Conservation (phyloP, 1,140 invertebrate species). For the Orius laevigatus region DNA sequence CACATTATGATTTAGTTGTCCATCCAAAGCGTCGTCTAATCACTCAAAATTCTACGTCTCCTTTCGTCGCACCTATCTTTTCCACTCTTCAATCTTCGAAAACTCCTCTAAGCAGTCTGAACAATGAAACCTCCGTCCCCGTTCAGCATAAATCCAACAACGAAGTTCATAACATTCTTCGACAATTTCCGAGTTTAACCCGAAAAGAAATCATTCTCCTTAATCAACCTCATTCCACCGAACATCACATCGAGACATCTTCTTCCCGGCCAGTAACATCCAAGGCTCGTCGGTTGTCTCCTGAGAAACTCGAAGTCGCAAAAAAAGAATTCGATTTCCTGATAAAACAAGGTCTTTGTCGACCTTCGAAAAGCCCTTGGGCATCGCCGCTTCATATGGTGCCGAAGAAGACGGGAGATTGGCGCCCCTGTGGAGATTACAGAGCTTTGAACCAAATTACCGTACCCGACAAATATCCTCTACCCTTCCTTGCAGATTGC, state of each 20-base stretch:
- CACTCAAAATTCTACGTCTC: neutral
- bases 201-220: neutral
- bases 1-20: neutral
- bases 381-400: slow-evolving; percentile 26
- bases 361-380: slow-evolving; percentile 26
- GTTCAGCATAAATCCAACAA: no score
- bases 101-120: neutral
- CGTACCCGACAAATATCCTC: slow-evolving; percentile 26
- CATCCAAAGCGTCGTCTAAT: neutral
- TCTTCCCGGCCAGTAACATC: slow-evolving; percentile 25
- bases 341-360: slow-evolving; percentile 21
- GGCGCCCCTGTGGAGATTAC: slow-evolving; percentile 30
- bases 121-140: neutral
- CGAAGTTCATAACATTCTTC: no score
- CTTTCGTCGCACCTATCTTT: neutral
- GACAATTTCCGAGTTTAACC: neutral
- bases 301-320: slow-evolving; percentile 19
- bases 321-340: slow-evolving; percentile 22
- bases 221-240: neutral
- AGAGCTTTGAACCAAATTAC: slow-evolving; percentile 27
- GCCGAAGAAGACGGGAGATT: slow-evolving; percentile 26
- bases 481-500: slow-evolving; percentile 17
- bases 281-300: slow-evolving; percentile 24
- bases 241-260: slow-evolving; percentile 20
- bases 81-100: neutral